A percentile compares a stretch with the other conserved stretches of the same genome.
phyloP scores from a whole-genome alignment of 2,888 invertebrate genomes.

The Cataglyphis altisquamis region DNA sequence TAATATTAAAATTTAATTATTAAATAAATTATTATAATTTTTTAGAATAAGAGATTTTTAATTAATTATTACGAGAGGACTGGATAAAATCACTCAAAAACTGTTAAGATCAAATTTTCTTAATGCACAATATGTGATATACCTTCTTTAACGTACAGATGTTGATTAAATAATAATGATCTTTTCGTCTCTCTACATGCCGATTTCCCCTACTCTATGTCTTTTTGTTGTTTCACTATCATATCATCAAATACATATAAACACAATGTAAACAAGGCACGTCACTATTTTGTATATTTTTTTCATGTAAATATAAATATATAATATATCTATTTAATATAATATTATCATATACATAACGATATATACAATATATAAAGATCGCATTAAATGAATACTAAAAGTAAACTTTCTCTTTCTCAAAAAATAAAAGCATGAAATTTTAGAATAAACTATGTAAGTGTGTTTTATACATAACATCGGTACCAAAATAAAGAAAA shows the following conservation, averaged over 20 bases:
- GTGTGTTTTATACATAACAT: too few species aligned
- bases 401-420: neutral
- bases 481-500: too few species aligned
- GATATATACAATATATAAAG: neutral
- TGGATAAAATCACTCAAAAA: neutral
- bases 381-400: neutral
- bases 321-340: neutral
- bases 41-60: neutral
- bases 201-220: too few species aligned
- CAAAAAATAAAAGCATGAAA: neutral
- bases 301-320: neutral
- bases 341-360: neutral
- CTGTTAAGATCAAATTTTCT: neutral
- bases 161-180: too few species aligned
- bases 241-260: too few species aligned
- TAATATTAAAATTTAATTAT: conserved; percentile 3
- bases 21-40: neutral
- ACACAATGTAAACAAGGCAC: too few species aligned
- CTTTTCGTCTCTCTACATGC: too few species aligned
- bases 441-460: neutral
- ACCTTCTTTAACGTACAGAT: too few species aligned
- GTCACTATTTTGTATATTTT: too few species aligned
- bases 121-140: neutral
- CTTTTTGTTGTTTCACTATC: too few species aligned
- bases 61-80: neutral